These are phyloP conservation scores for Hoplodrina ambigua DNA, from an alignment of 2,888 invertebrate species.

Conservation along the genomic window DNA sequence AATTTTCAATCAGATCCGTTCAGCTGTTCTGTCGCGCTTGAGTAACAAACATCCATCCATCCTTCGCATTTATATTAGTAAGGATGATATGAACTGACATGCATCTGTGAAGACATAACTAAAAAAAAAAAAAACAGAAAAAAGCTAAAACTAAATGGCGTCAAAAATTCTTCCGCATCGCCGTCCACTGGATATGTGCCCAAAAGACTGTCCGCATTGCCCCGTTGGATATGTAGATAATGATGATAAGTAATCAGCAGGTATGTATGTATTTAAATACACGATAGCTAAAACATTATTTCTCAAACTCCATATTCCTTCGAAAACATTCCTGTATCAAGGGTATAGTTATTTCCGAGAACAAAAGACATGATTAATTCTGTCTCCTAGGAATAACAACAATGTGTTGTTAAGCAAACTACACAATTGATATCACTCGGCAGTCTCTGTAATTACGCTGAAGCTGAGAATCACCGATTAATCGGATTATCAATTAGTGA, in stretches of 20 bases:
- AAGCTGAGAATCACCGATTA: slow-evolving; percentile 49
- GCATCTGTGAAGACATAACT: no score
- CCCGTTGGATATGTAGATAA: neutral
- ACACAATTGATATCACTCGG: slow-evolving; percentile 44
- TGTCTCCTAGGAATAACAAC: slow-evolving; percentile 8
- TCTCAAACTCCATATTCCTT: slow-evolving; percentile 7
- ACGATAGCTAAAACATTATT: neutral
- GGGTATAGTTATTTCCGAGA: slow-evolving; percentile 12
- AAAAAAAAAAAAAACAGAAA: no score
- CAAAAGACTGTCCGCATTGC: no score
- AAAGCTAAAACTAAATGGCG: no score
- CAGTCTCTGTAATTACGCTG: slow-evolving; percentile 33
- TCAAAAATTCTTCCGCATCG: no score
- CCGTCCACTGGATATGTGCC: no score
- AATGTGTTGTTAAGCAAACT: slow-evolving; percentile 38
- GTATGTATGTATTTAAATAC: neutral
- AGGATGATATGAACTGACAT: no score
- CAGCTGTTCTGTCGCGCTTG: no score
- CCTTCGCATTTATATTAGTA: no score
- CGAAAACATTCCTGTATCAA: slow-evolving; percentile 20
- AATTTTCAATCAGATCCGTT: no score
- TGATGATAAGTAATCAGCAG: neutral
- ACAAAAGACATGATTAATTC: slow-evolving; percentile 40
- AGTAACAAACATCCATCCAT: no score
- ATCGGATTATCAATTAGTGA: slow-evolving; percentile 36